Base-by-base conservation (phyloP, 1,140 invertebrate species). In the Drosophila arawakana region DNA sequence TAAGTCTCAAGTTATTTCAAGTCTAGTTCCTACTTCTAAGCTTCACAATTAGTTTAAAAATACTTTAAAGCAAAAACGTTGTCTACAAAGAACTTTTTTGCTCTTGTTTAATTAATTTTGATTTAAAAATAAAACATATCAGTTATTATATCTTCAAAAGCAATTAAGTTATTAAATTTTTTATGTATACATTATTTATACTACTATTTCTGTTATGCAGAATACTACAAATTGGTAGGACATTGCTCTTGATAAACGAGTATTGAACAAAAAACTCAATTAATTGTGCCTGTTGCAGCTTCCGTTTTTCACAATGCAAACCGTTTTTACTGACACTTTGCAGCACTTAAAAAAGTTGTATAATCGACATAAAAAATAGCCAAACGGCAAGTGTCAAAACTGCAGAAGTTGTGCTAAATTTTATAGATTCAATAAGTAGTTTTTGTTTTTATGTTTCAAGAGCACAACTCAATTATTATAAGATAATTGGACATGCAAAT, bases 371-470 rank as follows among this genome's bases (percentile, higher is more conserved):
- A 25, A 49, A 49, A 47, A 18, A 18, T 18, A 18, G 3, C 7
- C 44, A 47, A 49, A 25, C 15, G 18, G 25, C 18, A 49, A 49
- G 47, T 49, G 47, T 49, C 47, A 49, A 49, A 49, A 5, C 25
- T 30, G 25, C 6, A 30, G 25, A 30, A 30, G 6, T 30, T 5
- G 25, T 30, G 6, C 25, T 30, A 30, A 30, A 30, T 5, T 30
- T 30, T 30, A 30, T 30, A 30, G 25, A 30, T 30, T 0, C 6
- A 30, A 30, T 30, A 30, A 30, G 25, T 30, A 4, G 25, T 5
- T 30, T 30, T 30, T 30, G 6, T 30, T 30, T 30, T 30, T 30
- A 30, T 30, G 25, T 30, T 30, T 30, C 25, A 0, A 5, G 25
- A 4, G 6, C 25, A 30, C 3, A 30, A 30, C 25, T 30, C 25